A percentile compares a stretch with the other conserved stretches of the same genome.
These are phyloP conservation scores for Ctenomys sociabilis DNA, from an alignment of 2,113 vertebrate genomes.

Conservation along the genomic window DNA sequence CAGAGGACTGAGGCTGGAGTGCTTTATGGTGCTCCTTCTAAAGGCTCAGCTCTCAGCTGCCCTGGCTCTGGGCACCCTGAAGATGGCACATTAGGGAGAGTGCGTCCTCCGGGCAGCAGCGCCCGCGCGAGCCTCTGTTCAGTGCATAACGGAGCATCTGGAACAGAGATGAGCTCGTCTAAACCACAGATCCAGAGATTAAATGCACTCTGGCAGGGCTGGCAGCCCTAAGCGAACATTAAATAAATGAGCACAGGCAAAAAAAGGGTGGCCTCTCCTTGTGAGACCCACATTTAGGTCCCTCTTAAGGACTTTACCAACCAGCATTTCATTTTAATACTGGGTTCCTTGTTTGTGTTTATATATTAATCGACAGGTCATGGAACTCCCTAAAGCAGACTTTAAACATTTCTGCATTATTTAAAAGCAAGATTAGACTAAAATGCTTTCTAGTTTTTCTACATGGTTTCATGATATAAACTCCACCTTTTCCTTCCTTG, in stretches of 20 bases:
- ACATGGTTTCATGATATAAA: neutral
- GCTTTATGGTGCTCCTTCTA: neutral
- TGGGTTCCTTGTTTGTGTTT: neutral
- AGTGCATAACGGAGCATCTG: neutral
- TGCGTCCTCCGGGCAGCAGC: neutral
- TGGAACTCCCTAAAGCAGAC: neutral
- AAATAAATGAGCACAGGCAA: slow-evolving; percentile 53
- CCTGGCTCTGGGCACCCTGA: neutral
- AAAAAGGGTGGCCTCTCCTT: neutral
- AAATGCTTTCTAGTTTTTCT: neutral
- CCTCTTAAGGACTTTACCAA: slow-evolving; percentile 49
- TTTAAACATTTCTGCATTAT: slow-evolving; percentile 44
- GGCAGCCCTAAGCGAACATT: slow-evolving; percentile 38
- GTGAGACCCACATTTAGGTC: neutral
- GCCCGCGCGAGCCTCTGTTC: slow-evolving; percentile 10
- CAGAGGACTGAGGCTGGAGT: neutral
- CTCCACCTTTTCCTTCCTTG: slow-evolving; percentile 34
- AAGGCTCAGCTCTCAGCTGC: neutral
- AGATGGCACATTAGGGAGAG: neutral
- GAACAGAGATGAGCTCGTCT: slow-evolving; percentile 65
- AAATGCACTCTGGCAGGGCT: neutral
- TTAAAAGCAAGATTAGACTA: slow-evolving; percentile 61
- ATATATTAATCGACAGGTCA: neutral
- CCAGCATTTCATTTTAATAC: slow-evolving; percentile 37
- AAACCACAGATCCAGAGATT: slow-evolving; percentile 57